Evolutionary conservation across 1,140 invertebrate genomes (phyloP).

Genomic region (Aphis gossypii): DNA sequence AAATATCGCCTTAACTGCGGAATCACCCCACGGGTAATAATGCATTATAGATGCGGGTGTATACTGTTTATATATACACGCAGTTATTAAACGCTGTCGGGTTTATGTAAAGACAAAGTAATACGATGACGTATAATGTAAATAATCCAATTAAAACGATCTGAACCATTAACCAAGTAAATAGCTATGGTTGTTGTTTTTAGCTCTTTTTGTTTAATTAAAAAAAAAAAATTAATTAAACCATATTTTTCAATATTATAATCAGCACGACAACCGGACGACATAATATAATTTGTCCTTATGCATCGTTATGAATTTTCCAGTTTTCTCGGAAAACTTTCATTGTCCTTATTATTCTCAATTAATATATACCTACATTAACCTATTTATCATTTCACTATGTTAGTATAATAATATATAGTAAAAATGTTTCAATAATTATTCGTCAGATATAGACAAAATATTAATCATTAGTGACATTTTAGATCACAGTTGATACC

Average conservation of each 20-base stretch:
- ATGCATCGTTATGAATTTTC: not conserved
- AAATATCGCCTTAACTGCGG: too few relatives aligned
- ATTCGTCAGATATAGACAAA: not conserved
- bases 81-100: not conserved
- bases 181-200: not conserved
- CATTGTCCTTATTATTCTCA: not conserved
- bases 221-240: not conserved
- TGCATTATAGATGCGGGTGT: not conserved
- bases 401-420: too few relatives aligned
- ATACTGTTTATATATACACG: not conserved
- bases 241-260: conserved; percentile 1
- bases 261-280: not conserved
- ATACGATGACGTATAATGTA: conserved; percentile 5
- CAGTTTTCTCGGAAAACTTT: not conserved
- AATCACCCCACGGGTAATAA: not conserved
- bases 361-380: not conserved
- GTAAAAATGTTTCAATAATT: too few relatives aligned
- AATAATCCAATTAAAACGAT: conserved; percentile 11
- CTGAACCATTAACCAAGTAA: not conserved
- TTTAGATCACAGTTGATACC: not conserved
- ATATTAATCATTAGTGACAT: not conserved
- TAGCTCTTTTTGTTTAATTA: not conserved
- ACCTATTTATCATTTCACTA: not conserved
- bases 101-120: not conserved
- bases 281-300: not conserved